Evolutionary conservation across 2,888 invertebrate species (phyloP), one percentile per base, ranked within the genome.

Genomic region (Lithophane socia): DNA sequence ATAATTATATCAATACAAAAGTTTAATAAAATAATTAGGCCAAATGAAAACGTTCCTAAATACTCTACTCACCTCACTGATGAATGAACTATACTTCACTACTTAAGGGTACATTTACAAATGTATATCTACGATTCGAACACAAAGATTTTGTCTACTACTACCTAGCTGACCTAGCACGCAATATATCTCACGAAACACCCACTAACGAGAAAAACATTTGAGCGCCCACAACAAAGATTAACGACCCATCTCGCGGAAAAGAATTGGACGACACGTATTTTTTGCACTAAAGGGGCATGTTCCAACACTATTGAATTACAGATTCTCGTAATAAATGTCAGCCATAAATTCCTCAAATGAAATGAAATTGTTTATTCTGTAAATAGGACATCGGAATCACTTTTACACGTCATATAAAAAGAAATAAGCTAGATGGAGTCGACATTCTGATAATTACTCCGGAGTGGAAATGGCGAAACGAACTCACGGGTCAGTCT

Each of bases 181-280:
- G 74, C 65, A 42, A 83, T 83, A 74, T 81, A 81, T 85, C 77
- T 63, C 54, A 18, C 63, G 24, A 13, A 67, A 68, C 63, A 58
- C 67, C 9, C 64, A n/a, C 58, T 82, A 84, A 85, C 78, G 78
- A 84, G 85, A 75, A 76, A 75, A 73, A 78, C 79, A 82, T 84
- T 82, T 69, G 83, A 73, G 64, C 75, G 42, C 70, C 52, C 60
- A 70, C 83, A 77, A 82, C 82, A 68, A 85, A 84, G 83, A 84
- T 85, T 73, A 85, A 84, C 73, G 86, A 82, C 71, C 82, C 65
- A 66, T 65, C 82, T 58, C 44, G 29, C 68, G 71, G 78, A 54
- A 73, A 73, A 72, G 68, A 73, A 85, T 84, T 66, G 84, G 61
- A 79, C 71, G 58, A 72, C 71, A 68, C 66, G 72, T 73, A 66